phyloP scores from a whole-genome alignment of 1,140 invertebrate species.

The Lucilia cuprina region DNA sequence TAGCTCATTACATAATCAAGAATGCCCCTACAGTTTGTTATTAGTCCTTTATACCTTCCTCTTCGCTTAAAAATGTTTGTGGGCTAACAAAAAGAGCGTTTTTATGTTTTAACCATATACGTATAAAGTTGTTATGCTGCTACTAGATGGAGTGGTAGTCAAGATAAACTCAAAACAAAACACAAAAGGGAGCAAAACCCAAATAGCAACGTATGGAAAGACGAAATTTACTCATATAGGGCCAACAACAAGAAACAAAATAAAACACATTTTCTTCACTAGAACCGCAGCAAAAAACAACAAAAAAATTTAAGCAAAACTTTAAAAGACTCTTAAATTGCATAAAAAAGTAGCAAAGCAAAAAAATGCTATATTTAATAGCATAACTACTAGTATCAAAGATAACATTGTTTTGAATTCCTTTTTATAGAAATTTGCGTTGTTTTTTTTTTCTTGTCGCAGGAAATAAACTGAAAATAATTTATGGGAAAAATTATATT shows the following conservation, averaged over 20 bases:
- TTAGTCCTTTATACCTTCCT: neutral
- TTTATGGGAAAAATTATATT: neutral
- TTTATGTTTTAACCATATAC: slow-evolving; percentile 6
- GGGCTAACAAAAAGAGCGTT: neutral
- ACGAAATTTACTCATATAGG: neutral
- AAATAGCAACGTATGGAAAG: neutral
- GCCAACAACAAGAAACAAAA: neutral
- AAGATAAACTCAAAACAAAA: neutral
- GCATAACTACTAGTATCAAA: neutral
- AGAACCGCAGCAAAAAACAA: neutral
- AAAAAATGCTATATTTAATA: neutral
- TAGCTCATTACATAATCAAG: no score
- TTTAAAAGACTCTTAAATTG: neutral
- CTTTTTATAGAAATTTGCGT: neutral
- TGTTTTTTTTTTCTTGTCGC: neutral
- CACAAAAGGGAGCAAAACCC: neutral
- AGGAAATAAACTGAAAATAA: neutral
- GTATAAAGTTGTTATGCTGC: neutral
- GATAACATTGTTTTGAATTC: neutral
- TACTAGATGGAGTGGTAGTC: neutral
- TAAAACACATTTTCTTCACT: neutral
- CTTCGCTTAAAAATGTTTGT: neutral
- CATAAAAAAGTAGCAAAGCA: neutral
- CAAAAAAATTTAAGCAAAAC: neutral
- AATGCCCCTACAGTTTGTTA: neutral